Evolutionary conservation across 2,888 invertebrate genomes (phyloP).

Genomic region (Apodemia zela): DNA sequence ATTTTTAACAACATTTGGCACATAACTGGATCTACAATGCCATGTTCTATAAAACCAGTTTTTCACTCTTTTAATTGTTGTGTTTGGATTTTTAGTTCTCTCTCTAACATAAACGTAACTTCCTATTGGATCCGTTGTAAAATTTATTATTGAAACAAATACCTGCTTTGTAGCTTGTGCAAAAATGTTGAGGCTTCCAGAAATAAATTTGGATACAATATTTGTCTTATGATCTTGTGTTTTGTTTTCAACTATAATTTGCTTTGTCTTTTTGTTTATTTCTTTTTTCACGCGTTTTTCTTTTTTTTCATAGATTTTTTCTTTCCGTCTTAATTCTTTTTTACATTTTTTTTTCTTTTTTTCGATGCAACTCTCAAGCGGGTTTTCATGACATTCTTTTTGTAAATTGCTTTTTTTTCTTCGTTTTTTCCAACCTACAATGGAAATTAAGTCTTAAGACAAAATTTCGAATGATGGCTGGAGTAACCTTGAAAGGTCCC

Average conservation of each 20-base stretch:
- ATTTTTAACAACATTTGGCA: slow-evolving; percentile 39
- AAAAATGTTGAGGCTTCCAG: slow-evolving; percentile 36
- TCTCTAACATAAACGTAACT: slow-evolving; percentile 36
- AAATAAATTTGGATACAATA: slow-evolving; percentile 37
- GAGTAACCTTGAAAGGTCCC: too few species aligned
- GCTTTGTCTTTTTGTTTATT: slow-evolving; percentile 26
- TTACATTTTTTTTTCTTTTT: background rate
- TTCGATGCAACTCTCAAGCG: background rate
- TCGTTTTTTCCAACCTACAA: background rate
- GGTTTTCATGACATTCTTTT: background rate
- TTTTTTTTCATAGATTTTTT: slow-evolving; percentile 26
- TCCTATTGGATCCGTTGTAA: slow-evolving; percentile 38
- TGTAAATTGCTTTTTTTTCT: background rate
- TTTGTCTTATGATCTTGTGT: slow-evolving; percentile 32
- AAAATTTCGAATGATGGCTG: too few species aligned
- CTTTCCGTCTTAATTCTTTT: background rate
- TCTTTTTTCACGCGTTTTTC: slow-evolving; percentile 33
- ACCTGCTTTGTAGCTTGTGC: slow-evolving; percentile 25
- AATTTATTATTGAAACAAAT: slow-evolving; percentile 28
- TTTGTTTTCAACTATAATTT: slow-evolving; percentile 31
- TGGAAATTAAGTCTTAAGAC: background rate
- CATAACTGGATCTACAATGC: slow-evolving; percentile 39
- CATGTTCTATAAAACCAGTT: slow-evolving; percentile 33
- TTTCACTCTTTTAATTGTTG: slow-evolving; percentile 33
- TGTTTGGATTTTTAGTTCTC: slow-evolving; percentile 34